Evolutionary conservation across 1,140 invertebrate genomes (phyloP).

Genomic region (Drosophila santomea): DNA sequence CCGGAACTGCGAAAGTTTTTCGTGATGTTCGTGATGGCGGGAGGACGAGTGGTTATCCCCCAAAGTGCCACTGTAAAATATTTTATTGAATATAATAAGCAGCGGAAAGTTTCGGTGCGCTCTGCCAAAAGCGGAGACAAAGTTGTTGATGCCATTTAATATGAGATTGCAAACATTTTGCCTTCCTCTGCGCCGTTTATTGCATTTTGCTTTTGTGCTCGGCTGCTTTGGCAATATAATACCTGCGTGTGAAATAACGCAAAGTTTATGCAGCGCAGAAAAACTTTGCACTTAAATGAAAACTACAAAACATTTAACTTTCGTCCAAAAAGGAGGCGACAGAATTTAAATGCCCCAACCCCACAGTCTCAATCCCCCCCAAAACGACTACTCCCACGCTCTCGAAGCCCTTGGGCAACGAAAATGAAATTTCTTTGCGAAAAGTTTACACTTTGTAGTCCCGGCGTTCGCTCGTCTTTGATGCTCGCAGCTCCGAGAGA

Average conservation of each 20-base stretch:
- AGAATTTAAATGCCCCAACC: slow-evolving; percentile 73
- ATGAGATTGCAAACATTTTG: slow-evolving; percentile 70
- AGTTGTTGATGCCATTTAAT: slow-evolving; percentile 78
- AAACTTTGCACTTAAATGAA: slow-evolving; percentile 79
- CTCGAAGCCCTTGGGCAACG: slow-evolving; percentile 49
- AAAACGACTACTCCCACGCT: background rate
- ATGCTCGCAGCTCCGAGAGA: slow-evolving; percentile 50
- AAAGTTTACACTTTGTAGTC: slow-evolving; percentile 77
- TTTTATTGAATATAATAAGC: slow-evolving; percentile 83
- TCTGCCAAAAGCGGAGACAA: slow-evolving; percentile 65
- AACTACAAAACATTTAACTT: slow-evolving; percentile 80
- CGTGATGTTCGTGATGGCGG: slow-evolving; percentile 1
- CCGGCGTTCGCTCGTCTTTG: slow-evolving; percentile 53
- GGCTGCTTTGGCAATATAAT: slow-evolving; percentile 71
- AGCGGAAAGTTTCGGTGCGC: slow-evolving; percentile 61
- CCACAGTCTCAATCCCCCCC: background rate
- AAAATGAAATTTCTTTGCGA: slow-evolving; percentile 70
- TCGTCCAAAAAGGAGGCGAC: slow-evolving; percentile 39
- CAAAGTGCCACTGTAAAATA: slow-evolving; percentile 78
- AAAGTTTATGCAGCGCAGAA: slow-evolving; percentile 74
- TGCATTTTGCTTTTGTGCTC: slow-evolving; percentile 68
- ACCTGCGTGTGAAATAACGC: slow-evolving; percentile 81
- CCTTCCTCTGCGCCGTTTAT: slow-evolving; percentile 46
- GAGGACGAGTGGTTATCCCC: slow-evolving; percentile 29
- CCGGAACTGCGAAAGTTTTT: slow-evolving; percentile 50